Evolutionary conservation across 2,113 vertebrate species (phyloP).

Genomic region (Siphamia tubifer): DNA sequence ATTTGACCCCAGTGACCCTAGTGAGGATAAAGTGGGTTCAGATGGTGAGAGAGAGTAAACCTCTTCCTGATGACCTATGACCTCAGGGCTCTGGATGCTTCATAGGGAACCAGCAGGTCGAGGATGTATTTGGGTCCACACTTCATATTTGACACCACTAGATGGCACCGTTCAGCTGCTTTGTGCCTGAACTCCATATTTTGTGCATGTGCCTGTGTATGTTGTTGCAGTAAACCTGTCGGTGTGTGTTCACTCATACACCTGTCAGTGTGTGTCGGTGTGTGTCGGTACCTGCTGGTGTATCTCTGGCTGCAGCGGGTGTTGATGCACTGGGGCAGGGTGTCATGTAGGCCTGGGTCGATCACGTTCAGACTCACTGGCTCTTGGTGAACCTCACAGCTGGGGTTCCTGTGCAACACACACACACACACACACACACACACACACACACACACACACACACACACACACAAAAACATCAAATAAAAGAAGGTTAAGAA

Average conservation of each 20-base stretch:
- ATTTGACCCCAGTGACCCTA: too few relatives aligned
- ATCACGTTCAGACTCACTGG: conserved; percentile 90
- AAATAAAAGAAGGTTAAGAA: not conserved
- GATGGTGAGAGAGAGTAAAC: too few relatives aligned
- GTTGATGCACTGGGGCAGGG: conserved; percentile 94
- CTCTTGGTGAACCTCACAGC: conserved; percentile 97
- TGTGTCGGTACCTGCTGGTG: conserved; percentile 87
- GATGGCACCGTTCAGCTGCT: conserved; percentile 8
- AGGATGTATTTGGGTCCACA: too few relatives aligned
- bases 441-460: too few relatives aligned
- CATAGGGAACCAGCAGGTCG: too few relatives aligned
- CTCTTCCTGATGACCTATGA: too few relatives aligned
- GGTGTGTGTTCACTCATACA: not conserved
- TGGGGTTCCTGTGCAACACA: conserved; percentile 85
- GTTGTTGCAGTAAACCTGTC: not conserved
- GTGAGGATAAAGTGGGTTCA: too few relatives aligned
- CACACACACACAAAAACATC: too few relatives aligned
- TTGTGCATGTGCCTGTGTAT: not conserved
- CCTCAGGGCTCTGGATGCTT: too few relatives aligned
- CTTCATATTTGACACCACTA: conserved; percentile 11
- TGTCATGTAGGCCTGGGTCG: conserved; percentile 89
- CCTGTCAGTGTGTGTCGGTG: not conserved
- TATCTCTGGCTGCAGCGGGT: conserved; percentile 92
- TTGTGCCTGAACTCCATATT: not conserved
- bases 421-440: conserved; percentile 7